Evolutionary conservation across 1,140 invertebrate genomes (phyloP), one percentile per base, ranked within the genome.

Genomic region (Rhyzopertha dominica): DNA sequence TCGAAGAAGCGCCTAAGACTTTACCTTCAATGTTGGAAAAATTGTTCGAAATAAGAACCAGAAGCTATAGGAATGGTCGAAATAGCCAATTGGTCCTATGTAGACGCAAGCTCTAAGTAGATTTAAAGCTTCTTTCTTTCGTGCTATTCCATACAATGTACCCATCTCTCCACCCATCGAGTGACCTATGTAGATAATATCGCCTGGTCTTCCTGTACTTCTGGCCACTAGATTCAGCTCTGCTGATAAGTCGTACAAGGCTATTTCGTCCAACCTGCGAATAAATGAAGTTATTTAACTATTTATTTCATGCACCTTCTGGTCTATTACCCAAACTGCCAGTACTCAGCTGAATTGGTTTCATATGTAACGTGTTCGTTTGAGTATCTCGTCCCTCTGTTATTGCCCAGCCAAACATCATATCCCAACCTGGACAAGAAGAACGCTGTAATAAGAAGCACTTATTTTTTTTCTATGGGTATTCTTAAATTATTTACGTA

Each of bases 321-420:
- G 82, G 8, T 24, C 10, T 30, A n/a, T 30, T 43, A 78, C 77
- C 69, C 75, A 56, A 82, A 89, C 39, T 78, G 60, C 85, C 85
- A 90, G 56, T 80, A 90, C 29, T 75, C 61, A 9, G 69, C 62
- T 43, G 76, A 71, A 9, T 56, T 65, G 19, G 59, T 38, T 12
- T 64, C 60, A 5, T 72, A 51, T 12, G 25, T 61, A 1, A 51
- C 36, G 55, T 76, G 75, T n/a, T 62, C 63, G 5, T 57, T 62
- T 0, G 74, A 77, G 53, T 82, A 81, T 19, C 59, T 64, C 40
- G 75, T 82, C 0, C 82, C 81, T 35, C 83, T 68, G 8, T 68
- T 65, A 56, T 86, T 85, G 0, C 77, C 78, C 36, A 84, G 54
- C 81, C 82, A 86, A 0, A 88, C 84, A 56, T 87, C 85, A 51